Evolutionary conservation across 2,888 invertebrate genomes (phyloP).

Genomic region (Tipula vernalis): DNA sequence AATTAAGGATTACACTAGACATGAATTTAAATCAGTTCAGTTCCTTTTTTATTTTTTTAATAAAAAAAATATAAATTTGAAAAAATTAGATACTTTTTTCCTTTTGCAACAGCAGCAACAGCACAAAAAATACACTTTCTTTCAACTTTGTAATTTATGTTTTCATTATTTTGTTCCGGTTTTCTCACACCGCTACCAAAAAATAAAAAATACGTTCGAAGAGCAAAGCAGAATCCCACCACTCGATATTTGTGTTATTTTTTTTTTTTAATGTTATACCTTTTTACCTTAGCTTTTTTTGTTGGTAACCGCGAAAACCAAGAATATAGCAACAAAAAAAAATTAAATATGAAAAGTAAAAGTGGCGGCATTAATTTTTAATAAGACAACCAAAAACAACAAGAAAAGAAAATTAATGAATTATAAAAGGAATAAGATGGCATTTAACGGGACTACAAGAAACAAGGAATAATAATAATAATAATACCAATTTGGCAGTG

Average conservation of each 20-base stretch:
- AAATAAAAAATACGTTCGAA: not conserved
- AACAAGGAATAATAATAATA: not conserved
- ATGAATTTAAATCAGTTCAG: slow-evolving; percentile 9
- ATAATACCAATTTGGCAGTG: not conserved
- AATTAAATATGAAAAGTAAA: not conserved
- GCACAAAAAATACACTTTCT: not conserved
- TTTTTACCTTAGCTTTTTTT: not conserved
- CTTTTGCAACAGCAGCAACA: not conserved
- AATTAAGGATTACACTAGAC: slow-evolving; percentile 9
- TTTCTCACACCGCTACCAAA: not conserved
- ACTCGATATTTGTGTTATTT: not conserved
- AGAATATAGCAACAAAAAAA: not conserved
- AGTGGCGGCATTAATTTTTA: slow-evolving; percentile 4
- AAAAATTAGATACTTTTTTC: not conserved
- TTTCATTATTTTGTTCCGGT: not conserved
- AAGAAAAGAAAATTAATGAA: not conserved
- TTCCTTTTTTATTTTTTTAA: not conserved
- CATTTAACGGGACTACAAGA: not conserved
- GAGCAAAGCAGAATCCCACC: not conserved
- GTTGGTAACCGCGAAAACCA: slow-evolving; percentile 4
- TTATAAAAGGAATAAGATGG: slow-evolving; percentile 4
- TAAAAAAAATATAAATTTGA: not conserved
- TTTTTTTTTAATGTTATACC: not conserved
- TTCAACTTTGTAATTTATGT: not conserved
- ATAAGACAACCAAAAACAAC: not conserved